Base-by-base conservation (phyloP, 2,888 invertebrate species). In the Noctua fimbriata region DNA sequence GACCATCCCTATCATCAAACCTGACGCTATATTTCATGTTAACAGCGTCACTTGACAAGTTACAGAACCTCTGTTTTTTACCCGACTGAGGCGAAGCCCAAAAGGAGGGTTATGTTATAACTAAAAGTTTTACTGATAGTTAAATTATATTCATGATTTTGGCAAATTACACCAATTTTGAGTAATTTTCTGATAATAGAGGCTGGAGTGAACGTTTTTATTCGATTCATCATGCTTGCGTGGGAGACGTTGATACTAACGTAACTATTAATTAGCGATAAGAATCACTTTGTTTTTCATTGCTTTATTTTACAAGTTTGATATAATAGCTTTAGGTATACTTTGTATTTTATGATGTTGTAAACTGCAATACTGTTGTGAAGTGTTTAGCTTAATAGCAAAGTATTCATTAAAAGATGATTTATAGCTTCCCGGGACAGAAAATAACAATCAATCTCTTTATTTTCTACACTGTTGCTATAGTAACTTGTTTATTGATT, bases 181-280 rank as follows among this genome's bases (percentile, higher is more conserved):
- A 60, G 28, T 47, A 32, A 66, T 65, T 49, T 41, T 44, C 5
- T 28, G 28, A 21, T 21, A 5, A 16, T 24, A 21, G 7, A 70
- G 7, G 52, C 28, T 69, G 16, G 12, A 52, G 18, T 44, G 14
- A 71, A 18, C 47, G 12, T 41, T 44, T 65, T 73, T 66, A 0
- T 52, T 44, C 18, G n/a, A 44, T 14, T 55, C 24, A 32, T 41
- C 63, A 9, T 44, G 9, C 3, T 44, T 75, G 44, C 65, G 55
- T 75, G 77, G n/a, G 75, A 66, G 52, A 77, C 52, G 49, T 75
- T 75, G n/a, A 49, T 28, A 18, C 16, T 7, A 44, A 32, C n/a
- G n/a, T 7, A 66, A 65, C 63, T 74, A 55, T 44, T 44, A 10
- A 66, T 52, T 76, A 63, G 24, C 41, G 75, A 66, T 55, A 55